Conservation (phyloP, 2,888 invertebrate species). For the Athalia circularis region DNA sequence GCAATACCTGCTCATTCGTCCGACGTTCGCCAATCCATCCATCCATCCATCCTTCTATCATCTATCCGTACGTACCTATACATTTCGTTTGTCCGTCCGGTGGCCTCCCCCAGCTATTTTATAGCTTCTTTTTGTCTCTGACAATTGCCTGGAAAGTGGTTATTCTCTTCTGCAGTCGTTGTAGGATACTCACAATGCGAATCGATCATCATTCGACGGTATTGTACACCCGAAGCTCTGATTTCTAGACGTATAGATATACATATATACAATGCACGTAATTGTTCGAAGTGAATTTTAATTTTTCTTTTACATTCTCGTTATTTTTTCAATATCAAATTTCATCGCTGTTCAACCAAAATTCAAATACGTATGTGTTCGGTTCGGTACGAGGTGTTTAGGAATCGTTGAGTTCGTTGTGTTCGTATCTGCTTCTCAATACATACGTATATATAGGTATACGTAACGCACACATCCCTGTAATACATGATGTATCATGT, state of each 20-base stretch:
- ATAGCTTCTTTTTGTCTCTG: slow-evolving; percentile 61
- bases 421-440: neutral
- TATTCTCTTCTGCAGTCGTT: slow-evolving; percentile 11
- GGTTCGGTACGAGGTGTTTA: too few species aligned
- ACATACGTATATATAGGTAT: slow-evolving; percentile 1
- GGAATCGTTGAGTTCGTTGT: too few species aligned
- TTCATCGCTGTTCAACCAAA: too few species aligned
- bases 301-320: too few species aligned
- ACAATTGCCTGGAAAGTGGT: slow-evolving; percentile 66
- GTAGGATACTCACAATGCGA: neutral
- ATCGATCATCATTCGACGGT: neutral
- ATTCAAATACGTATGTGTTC: too few species aligned
- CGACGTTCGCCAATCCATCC: slow-evolving; percentile 50
- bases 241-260: too few species aligned
- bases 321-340: neutral
- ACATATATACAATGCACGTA: too few species aligned
- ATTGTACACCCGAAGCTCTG: neutral
- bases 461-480: slow-evolving; percentile 49
- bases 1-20: slow-evolving; percentile 47
- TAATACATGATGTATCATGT: slow-evolving; percentile 68
- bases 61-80: neutral
- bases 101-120: slow-evolving; percentile 49
- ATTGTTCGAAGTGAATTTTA: neutral
- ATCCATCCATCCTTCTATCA: slow-evolving; percentile 50
- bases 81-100: neutral